Evolutionary conservation across 2,797 vertebrate species (phyloP).

Genomic region (Sparidentex hasta): DNA sequence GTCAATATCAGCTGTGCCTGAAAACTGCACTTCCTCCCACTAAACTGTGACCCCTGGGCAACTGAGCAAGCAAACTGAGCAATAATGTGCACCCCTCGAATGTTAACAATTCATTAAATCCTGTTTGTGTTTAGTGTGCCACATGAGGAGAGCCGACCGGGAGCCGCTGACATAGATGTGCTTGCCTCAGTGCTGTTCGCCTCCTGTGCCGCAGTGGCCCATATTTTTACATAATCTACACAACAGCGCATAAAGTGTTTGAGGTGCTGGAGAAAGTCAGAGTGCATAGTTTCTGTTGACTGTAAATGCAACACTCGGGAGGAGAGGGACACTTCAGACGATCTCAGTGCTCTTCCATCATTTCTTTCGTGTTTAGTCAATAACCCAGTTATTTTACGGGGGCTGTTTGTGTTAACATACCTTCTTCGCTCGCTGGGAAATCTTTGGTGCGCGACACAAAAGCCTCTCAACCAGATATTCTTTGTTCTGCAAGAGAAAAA

Average conservation of each 20-base stretch:
- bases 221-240: conserved; percentile 68
- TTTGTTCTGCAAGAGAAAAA: conserved; percentile 91
- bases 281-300: conserved; percentile 64
- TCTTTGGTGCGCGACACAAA: conserved; percentile 94
- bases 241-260: conserved; percentile 47
- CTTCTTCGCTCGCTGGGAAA: conserved; percentile 97
- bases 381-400: conserved; percentile 60
- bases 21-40: conserved; percentile 63
- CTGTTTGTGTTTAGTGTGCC: conserved; percentile 53
- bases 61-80: conserved; percentile 49
- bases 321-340: conserved; percentile 48
- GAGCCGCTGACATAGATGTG: conserved; percentile 30
- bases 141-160: conserved; percentile 40
- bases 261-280: conserved; percentile 44
- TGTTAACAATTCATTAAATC: conserved; percentile 60
- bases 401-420: conserved; percentile 76
- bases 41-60: conserved; percentile 45
- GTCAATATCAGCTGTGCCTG: conserved; percentile 61
- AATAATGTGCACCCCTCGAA: conserved; percentile 52
- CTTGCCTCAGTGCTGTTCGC: conserved; percentile 36
- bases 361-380: conserved; percentile 68
- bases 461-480: conserved; percentile 98
- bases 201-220: conserved; percentile 54
- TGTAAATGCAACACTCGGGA: conserved; percentile 66
- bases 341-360: conserved; percentile 36